Evolutionary conservation across 2,797 vertebrate genomes (phyloP).

Genomic region (Arvicola amphibius): DNA sequence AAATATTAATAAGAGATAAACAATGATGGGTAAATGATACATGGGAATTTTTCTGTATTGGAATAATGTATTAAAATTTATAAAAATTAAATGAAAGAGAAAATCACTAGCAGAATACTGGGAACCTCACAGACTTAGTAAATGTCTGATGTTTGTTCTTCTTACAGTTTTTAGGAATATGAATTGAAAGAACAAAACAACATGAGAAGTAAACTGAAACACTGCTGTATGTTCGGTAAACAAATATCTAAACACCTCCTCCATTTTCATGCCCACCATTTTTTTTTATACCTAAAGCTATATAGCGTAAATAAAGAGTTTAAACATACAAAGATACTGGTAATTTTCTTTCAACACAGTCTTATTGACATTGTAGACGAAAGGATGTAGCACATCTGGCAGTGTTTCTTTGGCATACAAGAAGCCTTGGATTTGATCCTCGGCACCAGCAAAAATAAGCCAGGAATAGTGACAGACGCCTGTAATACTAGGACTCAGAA

Average conservation of each 20-base stretch:
- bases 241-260: constrained; percentile 8
- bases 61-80: constrained; percentile 17
- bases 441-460: background rate
- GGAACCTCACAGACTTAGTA: background rate
- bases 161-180: constrained; percentile 47
- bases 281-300: constrained; percentile 5
- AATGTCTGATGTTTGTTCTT: constrained; percentile 30
- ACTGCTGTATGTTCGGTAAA: constrained; percentile 39
- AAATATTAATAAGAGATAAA: constrained; percentile 28
- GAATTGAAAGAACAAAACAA: constrained; percentile 53
- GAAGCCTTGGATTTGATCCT: background rate
- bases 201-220: background rate
- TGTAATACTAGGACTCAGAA: background rate
- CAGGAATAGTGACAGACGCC: background rate
- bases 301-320: constrained; percentile 31
- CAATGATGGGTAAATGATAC: background rate
- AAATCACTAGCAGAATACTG: background rate
- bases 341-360: constrained; percentile 38
- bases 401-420: background rate
- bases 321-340: constrained; percentile 33
- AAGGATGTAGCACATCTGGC: background rate
- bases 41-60: constrained; percentile 6
- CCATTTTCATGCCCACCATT: background rate
- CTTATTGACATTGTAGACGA: background rate
- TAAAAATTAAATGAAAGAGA: constrained; percentile 9